phyloP scores from a whole-genome alignment of 2,888 invertebrate species.

The Charanyca ferruginea region DNA sequence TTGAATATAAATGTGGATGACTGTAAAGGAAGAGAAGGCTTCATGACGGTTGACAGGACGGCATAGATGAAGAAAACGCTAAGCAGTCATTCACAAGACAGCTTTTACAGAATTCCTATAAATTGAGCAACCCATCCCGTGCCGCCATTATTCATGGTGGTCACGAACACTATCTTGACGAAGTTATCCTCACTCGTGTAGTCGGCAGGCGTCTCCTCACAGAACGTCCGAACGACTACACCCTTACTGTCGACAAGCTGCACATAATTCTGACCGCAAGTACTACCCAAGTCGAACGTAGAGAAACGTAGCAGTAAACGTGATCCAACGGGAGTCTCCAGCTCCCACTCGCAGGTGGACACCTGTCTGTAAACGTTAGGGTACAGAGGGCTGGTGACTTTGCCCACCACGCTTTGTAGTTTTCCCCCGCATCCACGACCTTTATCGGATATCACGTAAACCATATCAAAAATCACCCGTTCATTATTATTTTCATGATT shows the following conservation, averaged over 20 bases:
- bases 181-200: conserved; percentile 90
- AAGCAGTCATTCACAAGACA: no score
- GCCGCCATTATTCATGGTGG: conserved; percentile 93
- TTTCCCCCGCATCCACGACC: conserved; percentile 85
- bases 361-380: conserved; percentile 79
- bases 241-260: conserved; percentile 90
- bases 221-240: conserved; percentile 83
- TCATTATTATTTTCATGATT: conserved; percentile 73
- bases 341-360: conserved; percentile 82
- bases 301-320: conserved; percentile 75
- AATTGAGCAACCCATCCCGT: conserved; percentile 92
- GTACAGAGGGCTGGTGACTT: conserved; percentile 83
- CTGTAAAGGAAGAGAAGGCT: no score
- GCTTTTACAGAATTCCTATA: conserved; percentile 57
- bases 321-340: conserved; percentile 80
- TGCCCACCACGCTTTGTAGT: conserved; percentile 75
- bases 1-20: no score
- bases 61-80: no score
- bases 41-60: no score
- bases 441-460: conserved; percentile 80
- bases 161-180: conserved; percentile 92
- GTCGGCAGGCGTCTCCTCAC: conserved; percentile 90
- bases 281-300: conserved; percentile 92
- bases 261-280: conserved; percentile 93
- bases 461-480: conserved; percentile 74